Evolutionary conservation across 2,797 vertebrate genomes (phyloP).

Genomic region (Sebastiscus tertius): DNA sequence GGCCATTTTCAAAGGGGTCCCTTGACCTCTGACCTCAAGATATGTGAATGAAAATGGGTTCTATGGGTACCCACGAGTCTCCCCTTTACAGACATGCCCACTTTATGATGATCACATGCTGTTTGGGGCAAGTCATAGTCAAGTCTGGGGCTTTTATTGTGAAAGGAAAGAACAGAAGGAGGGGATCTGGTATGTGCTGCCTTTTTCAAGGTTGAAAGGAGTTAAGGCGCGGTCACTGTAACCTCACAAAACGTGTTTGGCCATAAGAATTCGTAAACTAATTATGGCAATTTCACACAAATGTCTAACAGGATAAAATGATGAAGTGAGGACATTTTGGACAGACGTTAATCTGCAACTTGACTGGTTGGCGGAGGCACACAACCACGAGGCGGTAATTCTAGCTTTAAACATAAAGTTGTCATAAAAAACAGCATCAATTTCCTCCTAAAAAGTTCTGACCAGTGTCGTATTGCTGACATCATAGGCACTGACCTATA

Average conservation of each 20-base stretch:
- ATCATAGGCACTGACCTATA: background rate
- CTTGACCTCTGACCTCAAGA: too few species aligned
- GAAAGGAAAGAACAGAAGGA: too few species aligned
- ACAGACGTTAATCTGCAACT: background rate
- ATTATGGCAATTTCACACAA: background rate
- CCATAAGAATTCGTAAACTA: rapidly evolving
- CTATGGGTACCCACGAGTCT: too few species aligned
- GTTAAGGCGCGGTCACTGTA: background rate
- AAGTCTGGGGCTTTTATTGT: too few species aligned
- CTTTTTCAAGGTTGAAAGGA: too few species aligned
- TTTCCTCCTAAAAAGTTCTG: background rate
- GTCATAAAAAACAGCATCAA: background rate
- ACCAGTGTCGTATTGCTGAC: background rate
- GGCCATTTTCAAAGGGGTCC: too few species aligned
- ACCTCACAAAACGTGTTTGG: background rate
- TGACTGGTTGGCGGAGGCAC: rapidly evolving
- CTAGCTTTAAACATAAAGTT: background rate
- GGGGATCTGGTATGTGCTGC: too few species aligned
- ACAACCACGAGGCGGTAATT: background rate
- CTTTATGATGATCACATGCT: too few species aligned
- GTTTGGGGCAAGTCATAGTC: too few species aligned
- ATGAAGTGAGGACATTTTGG: background rate
- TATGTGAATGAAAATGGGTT: too few species aligned
- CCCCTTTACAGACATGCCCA: too few species aligned
- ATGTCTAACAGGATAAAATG: background rate